Base-by-base conservation (phyloP, 2,888 invertebrate genomes). In the Cartodere bifasciata region DNA sequence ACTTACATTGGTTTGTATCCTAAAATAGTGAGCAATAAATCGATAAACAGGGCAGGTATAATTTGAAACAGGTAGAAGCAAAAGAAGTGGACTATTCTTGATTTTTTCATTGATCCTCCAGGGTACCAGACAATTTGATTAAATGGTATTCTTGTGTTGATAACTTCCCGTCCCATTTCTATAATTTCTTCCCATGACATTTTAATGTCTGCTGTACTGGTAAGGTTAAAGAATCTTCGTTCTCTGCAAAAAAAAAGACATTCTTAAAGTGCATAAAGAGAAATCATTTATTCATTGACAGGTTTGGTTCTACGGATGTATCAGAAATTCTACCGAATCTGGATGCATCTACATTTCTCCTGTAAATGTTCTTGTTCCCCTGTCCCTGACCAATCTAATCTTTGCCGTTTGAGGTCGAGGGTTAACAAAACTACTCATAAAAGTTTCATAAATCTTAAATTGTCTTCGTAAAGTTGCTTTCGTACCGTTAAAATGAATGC, bases 121-220 rank as follows among this genome's bases (percentile, higher is more conserved):
- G 88, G 88, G 55, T 46, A 72, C 86, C 87, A 81, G 46, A 78
- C 71, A 2, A 88, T 79, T 2, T 80, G 77, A 45, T 90, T 87
- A 12, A 91, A 67, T 0, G 92, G 92, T 32, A 90, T 71, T 45
- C 72, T 72, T 37, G 70, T 70, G 56, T 76, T 71, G 29, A 86
- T 75, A 26, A 85, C 75, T 49, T 75, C 75, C 29, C 80, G 67
- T 0, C 87, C 85, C 5, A 78, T 68, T 32, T 79, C 75, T 30
- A 92, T 83, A 53, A 95, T 72, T 57, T 84, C 85, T 10, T 78
- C 73, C 95, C 95, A 97, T 1, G 84, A 82, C 29, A 81, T 68
- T 54, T 78, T 76, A 48, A 79, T 75, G 52, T 83, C 82, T 5
- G 70, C 75, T 13, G 82, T 83, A 20, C 81, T 80, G 1, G 82